phyloP scores from a whole-genome alignment of 2,113 vertebrate genomes.

The Oryzias woworae region DNA sequence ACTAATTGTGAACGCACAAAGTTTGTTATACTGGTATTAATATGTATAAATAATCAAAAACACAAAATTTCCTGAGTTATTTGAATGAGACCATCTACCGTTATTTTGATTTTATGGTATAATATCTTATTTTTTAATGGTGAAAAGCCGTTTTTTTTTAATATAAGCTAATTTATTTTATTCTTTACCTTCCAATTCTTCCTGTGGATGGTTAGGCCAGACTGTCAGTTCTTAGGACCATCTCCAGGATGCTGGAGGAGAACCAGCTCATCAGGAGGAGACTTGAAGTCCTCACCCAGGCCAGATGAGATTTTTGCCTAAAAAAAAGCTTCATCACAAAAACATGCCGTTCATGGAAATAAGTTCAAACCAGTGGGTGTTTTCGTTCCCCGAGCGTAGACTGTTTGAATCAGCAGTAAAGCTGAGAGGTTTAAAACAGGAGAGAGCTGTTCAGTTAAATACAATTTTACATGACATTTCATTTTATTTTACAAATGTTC shows the following conservation, averaged over 20 bases:
- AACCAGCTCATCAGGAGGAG: slow-evolving; percentile 83
- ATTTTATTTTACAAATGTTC: too few species aligned
- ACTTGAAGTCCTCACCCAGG: slow-evolving; percentile 64
- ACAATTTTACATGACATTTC: too few species aligned
- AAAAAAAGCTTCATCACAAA: not conserved
- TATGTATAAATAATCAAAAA: too few species aligned
- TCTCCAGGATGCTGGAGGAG: slow-evolving; percentile 87
- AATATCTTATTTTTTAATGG: not conserved
- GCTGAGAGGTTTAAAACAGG: not conserved
- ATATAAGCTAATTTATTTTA: not conserved
- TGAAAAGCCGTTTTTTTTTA: not conserved
- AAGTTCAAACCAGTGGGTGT: not conserved
- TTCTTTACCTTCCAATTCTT: slow-evolving; percentile 2
- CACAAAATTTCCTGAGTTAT: not conserved
- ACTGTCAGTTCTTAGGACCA: slow-evolving; percentile 79
- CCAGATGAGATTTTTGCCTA: slow-evolving; percentile 10
- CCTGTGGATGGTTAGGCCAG: slow-evolving; percentile 59
- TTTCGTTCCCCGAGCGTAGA: not conserved
- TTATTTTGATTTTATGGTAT: not conserved
- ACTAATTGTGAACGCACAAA: too few species aligned
- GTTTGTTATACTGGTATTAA: too few species aligned
- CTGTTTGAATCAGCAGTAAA: slow-evolving; percentile 7
- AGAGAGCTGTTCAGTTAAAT: too few species aligned
- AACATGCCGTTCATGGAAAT: not conserved
- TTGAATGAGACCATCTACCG: too few species aligned